These are phyloP conservation scores for Drosophila yooni DNA, from an alignment of 2,888 invertebrate species.

Conservation along the genomic window DNA sequence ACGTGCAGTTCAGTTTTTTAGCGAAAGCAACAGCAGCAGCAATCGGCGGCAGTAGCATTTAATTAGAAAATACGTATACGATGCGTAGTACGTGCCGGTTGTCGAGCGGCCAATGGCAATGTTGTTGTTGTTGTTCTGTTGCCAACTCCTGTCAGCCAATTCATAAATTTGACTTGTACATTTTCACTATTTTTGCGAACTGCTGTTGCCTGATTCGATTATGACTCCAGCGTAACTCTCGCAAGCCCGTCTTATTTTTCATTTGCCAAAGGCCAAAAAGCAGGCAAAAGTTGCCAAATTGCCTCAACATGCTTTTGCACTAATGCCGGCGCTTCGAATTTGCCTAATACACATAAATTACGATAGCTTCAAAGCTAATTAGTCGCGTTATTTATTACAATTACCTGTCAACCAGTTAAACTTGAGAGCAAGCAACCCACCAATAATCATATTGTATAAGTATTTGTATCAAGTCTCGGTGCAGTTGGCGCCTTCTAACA, in stretches of 20 bases:
- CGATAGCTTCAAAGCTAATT: slow-evolving; percentile 65
- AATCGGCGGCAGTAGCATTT: slow-evolving; percentile 46
- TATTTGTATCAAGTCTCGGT: slow-evolving; percentile 56
- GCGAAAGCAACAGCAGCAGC: slow-evolving; percentile 14
- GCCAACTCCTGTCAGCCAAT: slow-evolving; percentile 61
- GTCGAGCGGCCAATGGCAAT: background rate
- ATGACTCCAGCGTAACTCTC: slow-evolving; percentile 28
- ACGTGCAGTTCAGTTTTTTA: slow-evolving; percentile 70
- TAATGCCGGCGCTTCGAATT: slow-evolving; percentile 38
- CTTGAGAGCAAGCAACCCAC: slow-evolving; percentile 13
- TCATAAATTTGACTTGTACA: slow-evolving; percentile 68
- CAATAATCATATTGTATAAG: background rate
- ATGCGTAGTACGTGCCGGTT: slow-evolving; percentile 61
- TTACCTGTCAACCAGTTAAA: slow-evolving; percentile 63
- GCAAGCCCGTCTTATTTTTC: slow-evolving; percentile 8
- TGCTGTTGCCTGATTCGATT: slow-evolving; percentile 39
- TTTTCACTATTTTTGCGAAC: slow-evolving; percentile 36
- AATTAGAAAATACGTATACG: slow-evolving; percentile 77
- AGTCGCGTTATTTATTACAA: slow-evolving; percentile 73
- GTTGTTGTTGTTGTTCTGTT: slow-evolving; percentile 2
- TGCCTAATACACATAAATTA: slow-evolving; percentile 69
- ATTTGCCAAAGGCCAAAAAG: background rate
- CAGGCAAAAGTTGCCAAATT: slow-evolving; percentile 17
- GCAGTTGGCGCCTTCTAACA: slow-evolving; percentile 53
- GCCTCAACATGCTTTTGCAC: slow-evolving; percentile 33